A percentile compares a stretch with the other conserved stretches of the same genome.
phyloP scores from a whole-genome alignment of 2,797 vertebrate species.

The Scleropages formosus region DNA sequence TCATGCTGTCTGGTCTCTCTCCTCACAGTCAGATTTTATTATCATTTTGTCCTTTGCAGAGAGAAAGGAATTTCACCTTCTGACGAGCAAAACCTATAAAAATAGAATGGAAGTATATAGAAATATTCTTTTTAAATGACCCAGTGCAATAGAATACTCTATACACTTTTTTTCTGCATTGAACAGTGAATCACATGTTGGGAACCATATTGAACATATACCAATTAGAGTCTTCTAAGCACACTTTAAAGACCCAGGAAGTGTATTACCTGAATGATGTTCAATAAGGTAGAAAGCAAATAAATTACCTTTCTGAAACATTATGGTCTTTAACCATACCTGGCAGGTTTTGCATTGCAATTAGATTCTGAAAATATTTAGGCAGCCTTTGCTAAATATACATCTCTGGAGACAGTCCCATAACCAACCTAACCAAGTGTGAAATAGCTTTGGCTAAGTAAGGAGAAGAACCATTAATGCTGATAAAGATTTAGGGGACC shows the following conservation, averaged over 20 bases:
- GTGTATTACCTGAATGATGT: conserved; percentile 44
- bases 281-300: conserved; percentile 48
- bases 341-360: conserved; percentile 61
- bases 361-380: conserved; percentile 74
- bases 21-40: not conserved
- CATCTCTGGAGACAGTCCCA: conserved; percentile 73
- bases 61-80: conserved; percentile 5
- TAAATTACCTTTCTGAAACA: conserved; percentile 59
- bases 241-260: conserved; percentile 25
- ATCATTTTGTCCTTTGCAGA: not conserved
- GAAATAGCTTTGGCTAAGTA: conserved; percentile 82
- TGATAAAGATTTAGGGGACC: conserved; percentile 72
- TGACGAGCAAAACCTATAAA: conserved; percentile 10
- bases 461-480: conserved; percentile 77
- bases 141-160: not conserved
- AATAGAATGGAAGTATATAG: conserved; percentile 23
- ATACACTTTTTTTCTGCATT: not conserved
- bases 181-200: conserved; percentile 31
- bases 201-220: conserved; percentile 62
- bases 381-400: conserved; percentile 68
- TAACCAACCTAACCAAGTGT: conserved; percentile 77
- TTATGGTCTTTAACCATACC: conserved; percentile 57
- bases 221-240: conserved; percentile 58
- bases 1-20: not conserved
- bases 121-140: conserved; percentile 9